Evolutionary conservation across 1,140 invertebrate species (phyloP).

Genomic region (Leptinotarsa defecta): DNA sequence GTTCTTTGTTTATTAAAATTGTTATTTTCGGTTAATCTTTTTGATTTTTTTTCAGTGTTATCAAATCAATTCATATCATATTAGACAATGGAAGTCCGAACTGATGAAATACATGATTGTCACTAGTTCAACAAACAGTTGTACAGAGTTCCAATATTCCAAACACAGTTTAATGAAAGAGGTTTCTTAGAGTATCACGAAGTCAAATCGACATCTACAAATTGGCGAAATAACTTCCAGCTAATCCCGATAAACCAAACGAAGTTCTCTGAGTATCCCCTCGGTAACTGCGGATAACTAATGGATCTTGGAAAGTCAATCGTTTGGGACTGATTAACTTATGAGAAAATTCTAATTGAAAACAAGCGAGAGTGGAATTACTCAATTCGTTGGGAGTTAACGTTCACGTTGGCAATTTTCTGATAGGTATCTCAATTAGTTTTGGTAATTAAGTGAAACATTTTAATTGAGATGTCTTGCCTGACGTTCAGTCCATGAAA

Average conservation of each 20-base stretch:
- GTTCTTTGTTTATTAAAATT: too few species aligned
- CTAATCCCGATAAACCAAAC: not conserved
- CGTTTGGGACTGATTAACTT: not conserved
- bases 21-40: too few species aligned
- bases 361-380: constrained; percentile 20
- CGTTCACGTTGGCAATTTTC: constrained; percentile 1
- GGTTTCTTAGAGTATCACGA: too few species aligned
- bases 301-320: constrained; percentile 6
- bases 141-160: too few species aligned
- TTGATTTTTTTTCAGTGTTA: too few species aligned
- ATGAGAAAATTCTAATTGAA: constrained; percentile 9
- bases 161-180: too few species aligned
- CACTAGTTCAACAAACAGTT: too few species aligned
- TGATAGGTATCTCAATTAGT: constrained; percentile 1
- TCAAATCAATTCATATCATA: too few species aligned
- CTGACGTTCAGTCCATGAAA: not conserved
- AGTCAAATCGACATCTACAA: not conserved
- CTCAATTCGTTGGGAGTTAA: not conserved
- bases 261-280: constrained; percentile 1
- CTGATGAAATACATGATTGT: too few species aligned
- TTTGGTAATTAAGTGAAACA: not conserved
- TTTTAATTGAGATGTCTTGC: not conserved
- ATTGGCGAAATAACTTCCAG: not conserved
- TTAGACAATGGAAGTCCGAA: too few species aligned
- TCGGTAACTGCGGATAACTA: constrained; percentile 5